Evolutionary conservation across 2,797 vertebrate species (phyloP).

Genomic region (Astyanax mexicanus): DNA sequence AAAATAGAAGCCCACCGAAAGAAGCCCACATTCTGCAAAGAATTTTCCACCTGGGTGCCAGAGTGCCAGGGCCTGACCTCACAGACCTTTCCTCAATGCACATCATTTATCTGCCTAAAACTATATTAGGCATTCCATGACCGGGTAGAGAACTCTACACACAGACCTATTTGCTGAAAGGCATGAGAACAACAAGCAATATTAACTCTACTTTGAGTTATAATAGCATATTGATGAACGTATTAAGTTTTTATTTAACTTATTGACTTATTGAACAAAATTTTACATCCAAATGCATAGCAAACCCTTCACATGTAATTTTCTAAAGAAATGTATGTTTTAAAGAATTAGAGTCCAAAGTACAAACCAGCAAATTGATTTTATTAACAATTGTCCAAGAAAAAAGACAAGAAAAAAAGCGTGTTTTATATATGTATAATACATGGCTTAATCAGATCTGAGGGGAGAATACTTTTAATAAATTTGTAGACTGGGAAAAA

Average conservation of each 20-base stretch:
- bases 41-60: conserved; percentile 54
- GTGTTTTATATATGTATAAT: conserved; percentile 82
- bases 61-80: conserved; percentile 24
- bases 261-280: too few species aligned
- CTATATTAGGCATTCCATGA: background rate
- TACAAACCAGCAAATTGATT: conserved; percentile 86
- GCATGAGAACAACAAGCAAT: background rate
- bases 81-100: conserved; percentile 11
- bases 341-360: conserved; percentile 54
- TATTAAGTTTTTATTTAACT: too few species aligned
- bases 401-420: conserved; percentile 63
- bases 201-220: background rate
- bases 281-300: too few species aligned
- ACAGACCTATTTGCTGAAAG: background rate
- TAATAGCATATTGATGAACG: too few species aligned
- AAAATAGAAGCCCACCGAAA: background rate
- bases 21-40: background rate
- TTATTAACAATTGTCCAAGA: conserved; percentile 87
- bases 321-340: too few species aligned
- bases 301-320: too few species aligned
- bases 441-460: conserved; percentile 81
- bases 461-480: conserved; percentile 61
- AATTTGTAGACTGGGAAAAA: conserved; percentile 66
- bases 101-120: conserved; percentile 6
- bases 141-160: background rate